phyloP scores from a whole-genome alignment of 2,113 vertebrate species.

The Cygnus buccinator region DNA sequence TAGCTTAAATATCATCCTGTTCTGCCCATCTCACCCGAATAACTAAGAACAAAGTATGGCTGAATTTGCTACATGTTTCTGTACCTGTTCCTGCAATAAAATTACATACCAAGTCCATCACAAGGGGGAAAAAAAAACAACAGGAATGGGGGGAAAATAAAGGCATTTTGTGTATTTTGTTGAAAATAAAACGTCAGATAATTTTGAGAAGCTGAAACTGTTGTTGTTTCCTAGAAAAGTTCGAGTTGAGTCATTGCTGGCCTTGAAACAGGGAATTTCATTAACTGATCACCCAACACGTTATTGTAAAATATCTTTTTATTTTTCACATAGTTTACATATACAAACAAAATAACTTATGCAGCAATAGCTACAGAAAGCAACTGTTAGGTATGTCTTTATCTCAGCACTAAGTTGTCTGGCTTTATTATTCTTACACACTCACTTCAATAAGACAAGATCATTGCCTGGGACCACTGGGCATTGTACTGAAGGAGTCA shows the following conservation, averaged over 20 bases:
- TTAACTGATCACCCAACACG: conserved; percentile 1
- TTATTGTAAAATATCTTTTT: not conserved
- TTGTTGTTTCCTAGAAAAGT: not conserved
- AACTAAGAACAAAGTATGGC: not conserved
- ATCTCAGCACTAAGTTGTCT: not conserved
- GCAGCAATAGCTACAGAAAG: not conserved
- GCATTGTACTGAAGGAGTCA: not conserved
- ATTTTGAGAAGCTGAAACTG: not conserved
- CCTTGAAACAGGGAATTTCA: not conserved
- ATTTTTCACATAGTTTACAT: not conserved
- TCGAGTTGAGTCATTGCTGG: not conserved
- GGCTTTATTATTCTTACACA: not conserved
- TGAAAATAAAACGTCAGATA: not conserved
- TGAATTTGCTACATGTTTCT: not conserved
- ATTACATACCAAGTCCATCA: not conserved
- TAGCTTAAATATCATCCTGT: not conserved
- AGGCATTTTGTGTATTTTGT: not conserved
- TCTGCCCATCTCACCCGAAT: not conserved
- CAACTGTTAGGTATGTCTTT: not conserved
- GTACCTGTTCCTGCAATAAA: not conserved
- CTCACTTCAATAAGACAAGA: not conserved
- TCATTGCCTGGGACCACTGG: not conserved
- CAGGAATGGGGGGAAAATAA: not conserved
- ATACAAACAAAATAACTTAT: not conserved
- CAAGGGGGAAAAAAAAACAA: not conserved